A percentile compares a stretch with the other conserved stretches of the same genome.
Evolutionary conservation across 2,888 invertebrate species (phyloP).

Genomic region (Dynastes tityus): DNA sequence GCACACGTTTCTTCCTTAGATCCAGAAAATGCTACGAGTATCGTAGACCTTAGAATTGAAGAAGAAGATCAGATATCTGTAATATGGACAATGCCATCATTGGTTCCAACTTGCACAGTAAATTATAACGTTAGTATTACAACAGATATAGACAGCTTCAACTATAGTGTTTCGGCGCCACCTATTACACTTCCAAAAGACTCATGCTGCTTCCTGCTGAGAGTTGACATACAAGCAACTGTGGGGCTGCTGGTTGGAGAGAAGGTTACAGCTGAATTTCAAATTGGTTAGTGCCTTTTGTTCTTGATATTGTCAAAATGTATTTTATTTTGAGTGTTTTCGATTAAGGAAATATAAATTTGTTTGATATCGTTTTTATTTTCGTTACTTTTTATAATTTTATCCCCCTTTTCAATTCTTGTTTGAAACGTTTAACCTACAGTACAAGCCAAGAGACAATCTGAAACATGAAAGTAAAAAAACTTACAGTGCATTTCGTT

Average conservation of each 20-base stretch:
- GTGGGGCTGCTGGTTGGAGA: not conserved
- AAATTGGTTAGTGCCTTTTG: not conserved
- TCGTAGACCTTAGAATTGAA: not conserved
- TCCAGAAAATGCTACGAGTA: not conserved
- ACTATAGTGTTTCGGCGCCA: not conserved
- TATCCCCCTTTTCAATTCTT: no score
- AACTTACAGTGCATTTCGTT: no score
- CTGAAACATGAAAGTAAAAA: no score
- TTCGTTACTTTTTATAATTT: no score
- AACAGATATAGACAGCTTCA: not conserved
- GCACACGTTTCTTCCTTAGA: not conserved
- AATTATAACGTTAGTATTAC: not conserved
- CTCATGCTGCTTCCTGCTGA: not conserved
- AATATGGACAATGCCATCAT: not conserved
- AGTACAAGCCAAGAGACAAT: not conserved
- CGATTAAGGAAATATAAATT: no score
- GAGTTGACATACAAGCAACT: not conserved
- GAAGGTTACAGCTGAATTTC: not conserved
- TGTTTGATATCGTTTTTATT: no score
- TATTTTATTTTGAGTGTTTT: no score
- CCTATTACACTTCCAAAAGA: not conserved
- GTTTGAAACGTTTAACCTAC: no score
- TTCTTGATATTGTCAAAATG: no score
- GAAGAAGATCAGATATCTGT: not conserved
- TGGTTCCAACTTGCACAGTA: not conserved